Evolutionary conservation across 2,888 invertebrate species (phyloP).

Genomic region (Quadroppia sp.): DNA sequence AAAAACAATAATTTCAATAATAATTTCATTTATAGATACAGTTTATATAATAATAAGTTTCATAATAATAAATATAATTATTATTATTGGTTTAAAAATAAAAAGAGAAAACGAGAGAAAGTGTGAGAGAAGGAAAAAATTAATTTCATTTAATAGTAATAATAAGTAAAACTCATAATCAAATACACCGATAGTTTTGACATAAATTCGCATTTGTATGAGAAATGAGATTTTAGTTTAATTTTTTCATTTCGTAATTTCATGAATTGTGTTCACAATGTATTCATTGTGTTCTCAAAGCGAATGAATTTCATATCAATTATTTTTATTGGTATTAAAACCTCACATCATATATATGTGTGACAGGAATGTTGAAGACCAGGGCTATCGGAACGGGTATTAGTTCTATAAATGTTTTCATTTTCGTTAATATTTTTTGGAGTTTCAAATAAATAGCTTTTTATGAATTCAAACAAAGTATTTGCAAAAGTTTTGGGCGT

Average conservation of each 20-base stretch:
- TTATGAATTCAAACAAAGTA: constrained; percentile 17
- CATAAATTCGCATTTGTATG: neutral
- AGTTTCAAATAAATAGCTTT: constrained; percentile 8
- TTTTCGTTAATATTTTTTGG: neutral
- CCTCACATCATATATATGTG: neutral
- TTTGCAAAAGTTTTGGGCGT: neutral
- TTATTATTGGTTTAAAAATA: neutral
- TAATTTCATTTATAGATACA: constrained; percentile 13
- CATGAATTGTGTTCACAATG: constrained; percentile 2
- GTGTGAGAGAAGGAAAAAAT: neutral
- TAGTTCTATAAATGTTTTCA: neutral
- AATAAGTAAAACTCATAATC: constrained; percentile 1
- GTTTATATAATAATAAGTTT: neutral
- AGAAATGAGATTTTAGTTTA: neutral
- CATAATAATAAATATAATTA: constrained; percentile 16
- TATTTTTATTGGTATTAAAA: constrained; percentile 17
- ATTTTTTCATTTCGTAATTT: constrained; percentile 7
- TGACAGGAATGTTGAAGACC: constrained; percentile 23
- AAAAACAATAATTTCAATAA: neutral
- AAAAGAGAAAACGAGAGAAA: neutral
- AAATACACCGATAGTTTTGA: constrained; percentile 16
- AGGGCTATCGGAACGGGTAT: neutral
- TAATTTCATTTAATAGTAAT: neutral
- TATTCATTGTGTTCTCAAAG: neutral
- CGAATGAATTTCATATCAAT: constrained; percentile 29